Evolutionary conservation across 2,797 vertebrate genomes (phyloP).

Genomic region (Poecile montanus): DNA sequence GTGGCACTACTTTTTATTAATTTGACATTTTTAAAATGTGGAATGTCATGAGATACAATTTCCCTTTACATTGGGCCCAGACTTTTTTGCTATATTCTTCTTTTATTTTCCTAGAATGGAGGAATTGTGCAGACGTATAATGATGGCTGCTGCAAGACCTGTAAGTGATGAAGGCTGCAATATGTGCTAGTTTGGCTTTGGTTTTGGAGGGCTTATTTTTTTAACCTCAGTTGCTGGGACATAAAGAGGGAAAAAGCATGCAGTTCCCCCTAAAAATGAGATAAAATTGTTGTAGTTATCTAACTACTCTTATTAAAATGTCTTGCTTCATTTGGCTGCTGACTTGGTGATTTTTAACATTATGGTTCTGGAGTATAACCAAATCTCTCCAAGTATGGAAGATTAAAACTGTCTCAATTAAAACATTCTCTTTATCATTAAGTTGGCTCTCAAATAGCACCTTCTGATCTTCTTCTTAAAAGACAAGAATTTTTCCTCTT

Average conservation of each 20-base stretch:
- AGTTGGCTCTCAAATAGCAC: not conserved
- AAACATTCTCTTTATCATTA: not conserved
- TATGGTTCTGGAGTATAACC: slow-evolving; percentile 73
- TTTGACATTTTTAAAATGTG: not conserved
- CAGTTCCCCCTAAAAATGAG: slow-evolving; percentile 50
- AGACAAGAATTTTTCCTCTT: not conserved
- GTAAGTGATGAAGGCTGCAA: slow-evolving; percentile 84
- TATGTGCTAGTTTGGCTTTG: slow-evolving; percentile 72
- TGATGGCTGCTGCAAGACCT: slow-evolving; percentile 97
- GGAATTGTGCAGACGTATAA: slow-evolving; percentile 91
- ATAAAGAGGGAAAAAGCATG: slow-evolving; percentile 74
- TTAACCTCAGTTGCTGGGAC: slow-evolving; percentile 67
- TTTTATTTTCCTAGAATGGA: slow-evolving; percentile 86
- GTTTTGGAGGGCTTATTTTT: slow-evolving; percentile 62
- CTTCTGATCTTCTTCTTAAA: not conserved
- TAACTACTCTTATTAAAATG: slow-evolving; percentile 54
- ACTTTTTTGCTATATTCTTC: slow-evolving; percentile 65
- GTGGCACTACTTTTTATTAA: not conserved
- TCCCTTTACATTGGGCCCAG: slow-evolving; percentile 24
- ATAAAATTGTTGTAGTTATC: slow-evolving; percentile 28
- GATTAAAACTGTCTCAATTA: not conserved
- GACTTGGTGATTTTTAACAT: slow-evolving; percentile 67
- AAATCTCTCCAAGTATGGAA: slow-evolving; percentile 40
- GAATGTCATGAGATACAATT: not conserved
- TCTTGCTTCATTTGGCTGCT: slow-evolving; percentile 74